A percentile compares a stretch with the other conserved stretches of the same genome.
Conservation (phyloP, 2,888 invertebrate species). For the Dendrolimus houi region DNA sequence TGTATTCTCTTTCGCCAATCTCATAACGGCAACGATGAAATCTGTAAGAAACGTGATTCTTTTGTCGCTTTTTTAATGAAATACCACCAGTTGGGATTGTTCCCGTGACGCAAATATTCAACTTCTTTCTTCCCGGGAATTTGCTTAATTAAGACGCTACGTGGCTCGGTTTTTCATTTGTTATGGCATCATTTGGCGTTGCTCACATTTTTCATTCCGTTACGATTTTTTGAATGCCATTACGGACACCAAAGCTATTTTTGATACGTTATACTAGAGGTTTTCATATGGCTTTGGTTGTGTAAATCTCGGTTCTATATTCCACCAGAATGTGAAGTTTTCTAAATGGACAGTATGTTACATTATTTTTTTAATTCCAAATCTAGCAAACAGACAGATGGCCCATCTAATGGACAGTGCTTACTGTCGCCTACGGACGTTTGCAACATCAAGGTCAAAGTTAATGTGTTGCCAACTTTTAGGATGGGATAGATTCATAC, state of each 20-base stretch:
- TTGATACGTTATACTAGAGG: too few relatives aligned
- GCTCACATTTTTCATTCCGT: not conserved
- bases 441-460: too few relatives aligned
- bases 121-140: slow-evolving; percentile 19
- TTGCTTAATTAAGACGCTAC: slow-evolving; percentile 24
- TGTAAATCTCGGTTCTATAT: too few relatives aligned
- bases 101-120: slow-evolving; percentile 19
- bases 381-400: too few relatives aligned
- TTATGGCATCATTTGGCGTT: not conserved
- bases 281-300: too few relatives aligned
- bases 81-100: slow-evolving; percentile 12
- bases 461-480: too few relatives aligned
- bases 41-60: slow-evolving; percentile 7
- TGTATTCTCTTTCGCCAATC: slow-evolving; percentile 4
- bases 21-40: slow-evolving; percentile 5
- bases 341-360: too few relatives aligned
- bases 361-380: too few relatives aligned
- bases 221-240: not conserved
- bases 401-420: too few relatives aligned
- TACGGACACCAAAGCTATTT: not conserved
- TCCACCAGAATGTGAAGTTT: too few relatives aligned
- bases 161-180: slow-evolving; percentile 17
- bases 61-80: slow-evolving; percentile 8
- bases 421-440: too few relatives aligned
- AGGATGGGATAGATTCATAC: too few relatives aligned